Base-by-base conservation (phyloP, 1,140 invertebrate species). In the Tribolium madens region DNA sequence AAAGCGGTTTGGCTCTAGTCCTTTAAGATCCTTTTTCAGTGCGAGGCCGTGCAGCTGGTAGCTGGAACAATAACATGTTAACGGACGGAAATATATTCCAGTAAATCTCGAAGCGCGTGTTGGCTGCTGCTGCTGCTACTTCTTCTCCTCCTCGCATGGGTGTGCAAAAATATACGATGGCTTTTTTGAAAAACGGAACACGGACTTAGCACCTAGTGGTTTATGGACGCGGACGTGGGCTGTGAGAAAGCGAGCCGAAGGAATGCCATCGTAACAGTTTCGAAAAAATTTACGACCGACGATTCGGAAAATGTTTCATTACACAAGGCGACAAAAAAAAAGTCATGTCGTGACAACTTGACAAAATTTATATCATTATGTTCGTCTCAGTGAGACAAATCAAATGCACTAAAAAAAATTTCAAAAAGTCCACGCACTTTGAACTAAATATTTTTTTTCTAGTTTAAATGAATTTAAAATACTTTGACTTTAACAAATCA, bases 1-100 rank as follows among this genome's bases (percentile, higher is more conserved):
- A 57, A 64, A 64, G 57, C 57, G 57, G 57, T 64, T 33, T 64
- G 57, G n/a, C 57, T 64, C 57, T 33, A 31, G 57, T 64, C 57
- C 57, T 64, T 64, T 64, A 64, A 64, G 57, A 64, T 64, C 57
- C 57, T 64, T 64, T 64, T 64, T 64, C 57, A 33, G 21, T 64
- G 57, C 57, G 46, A 47, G 57, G 47, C 18, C 42, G 46, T 72
- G 70, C 70, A 72, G 70, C 50, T 72, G 70, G 70, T 72, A 72
- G 70, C 70, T 72, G 70, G 50, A 72, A 72, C 70, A 72, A 72
- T 72, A 52, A 72, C 70, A 72, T 72, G 70, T 72, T 52, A 71
- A 13, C 70, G 18, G 21, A 72, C 70, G 26, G 70, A 72, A 72
- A 72, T 72, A 72, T 72, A 72, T 72, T 72, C 70, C 70, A 72